phyloP scores from a whole-genome alignment of 92 coral and sea anemone species.

The Scolanthus callimorphus region DNA sequence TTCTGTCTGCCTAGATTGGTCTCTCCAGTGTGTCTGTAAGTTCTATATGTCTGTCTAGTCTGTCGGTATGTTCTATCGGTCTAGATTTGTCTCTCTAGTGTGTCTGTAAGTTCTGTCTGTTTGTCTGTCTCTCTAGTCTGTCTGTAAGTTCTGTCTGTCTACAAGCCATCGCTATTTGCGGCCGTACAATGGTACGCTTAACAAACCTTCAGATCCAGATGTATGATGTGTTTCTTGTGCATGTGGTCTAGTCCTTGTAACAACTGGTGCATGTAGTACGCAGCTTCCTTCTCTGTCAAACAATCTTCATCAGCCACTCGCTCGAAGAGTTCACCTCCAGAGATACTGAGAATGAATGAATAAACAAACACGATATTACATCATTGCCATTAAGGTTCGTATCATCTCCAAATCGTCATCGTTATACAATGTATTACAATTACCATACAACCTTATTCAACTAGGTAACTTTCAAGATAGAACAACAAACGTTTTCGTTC shows the following conservation, averaged over 20 bases:
- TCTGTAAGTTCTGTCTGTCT: no score
- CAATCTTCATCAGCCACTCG: slow-evolving; percentile 89
- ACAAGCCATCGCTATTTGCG: no score
- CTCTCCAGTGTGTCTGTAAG: no score
- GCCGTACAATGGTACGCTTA: no score
- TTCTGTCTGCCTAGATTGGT: no score
- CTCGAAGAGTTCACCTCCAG: slow-evolving; percentile 95
- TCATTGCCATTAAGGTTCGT: no score
- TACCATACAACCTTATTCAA: background rate
- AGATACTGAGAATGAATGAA: slow-evolving; percentile 40
- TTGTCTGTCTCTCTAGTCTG: no score
- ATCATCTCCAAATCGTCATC: background rate
- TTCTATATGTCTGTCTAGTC: no score
- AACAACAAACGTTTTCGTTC: no score
- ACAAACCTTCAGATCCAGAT: slow-evolving; percentile 96
- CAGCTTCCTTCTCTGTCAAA: slow-evolving; percentile 86
- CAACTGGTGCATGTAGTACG: slow-evolving; percentile 88
- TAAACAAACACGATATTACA: background rate
- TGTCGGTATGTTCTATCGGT: no score
- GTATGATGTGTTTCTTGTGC: slow-evolving; percentile 81
- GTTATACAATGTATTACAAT: background rate
- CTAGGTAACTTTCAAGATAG: background rate
- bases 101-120: no score
- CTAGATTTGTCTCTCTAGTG: no score
- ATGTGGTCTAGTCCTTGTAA: slow-evolving; percentile 87